phyloP scores from a whole-genome alignment of 1,140 invertebrate species.

The Thaumetopoea pityocampa region DNA sequence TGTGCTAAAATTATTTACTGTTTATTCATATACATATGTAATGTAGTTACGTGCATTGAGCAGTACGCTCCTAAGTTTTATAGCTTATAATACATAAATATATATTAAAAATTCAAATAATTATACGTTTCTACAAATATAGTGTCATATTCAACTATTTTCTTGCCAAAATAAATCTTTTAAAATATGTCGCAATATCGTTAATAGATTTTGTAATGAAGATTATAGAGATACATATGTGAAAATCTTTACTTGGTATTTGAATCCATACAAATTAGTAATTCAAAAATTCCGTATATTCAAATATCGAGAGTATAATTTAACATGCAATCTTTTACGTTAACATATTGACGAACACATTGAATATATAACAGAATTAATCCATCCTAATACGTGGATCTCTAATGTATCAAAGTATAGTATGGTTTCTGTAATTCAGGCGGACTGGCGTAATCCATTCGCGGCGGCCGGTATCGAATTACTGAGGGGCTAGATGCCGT shows the following conservation, averaged over 20 bases:
- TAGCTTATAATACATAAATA: too few relatives aligned
- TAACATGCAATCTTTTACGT: slow-evolving; percentile 31
- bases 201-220: too few relatives aligned
- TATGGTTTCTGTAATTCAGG: slow-evolving; percentile 74
- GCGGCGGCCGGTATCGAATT: slow-evolving; percentile 51
- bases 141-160: too few relatives aligned
- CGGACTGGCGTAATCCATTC: slow-evolving; percentile 61
- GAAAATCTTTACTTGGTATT: background rate
- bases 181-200: too few relatives aligned
- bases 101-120: too few relatives aligned
- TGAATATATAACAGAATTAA: slow-evolving; percentile 56
- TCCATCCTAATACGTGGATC: slow-evolving; percentile 58
- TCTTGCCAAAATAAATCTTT: too few relatives aligned
- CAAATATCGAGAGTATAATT: slow-evolving; percentile 25
- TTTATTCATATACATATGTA: too few relatives aligned
- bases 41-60: too few relatives aligned
- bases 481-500: slow-evolving; percentile 37
- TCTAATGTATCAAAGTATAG: slow-evolving; percentile 57
- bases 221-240: too few relatives aligned
- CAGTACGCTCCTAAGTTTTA: too few relatives aligned
- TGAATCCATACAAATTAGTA: background rate
- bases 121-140: too few relatives aligned
- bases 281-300: slow-evolving; percentile 3
- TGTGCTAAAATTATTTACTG: too few relatives aligned
- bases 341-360: slow-evolving; percentile 33